Base-by-base conservation (phyloP, 2,888 invertebrate genomes). In the Campoplex nolae region DNA sequence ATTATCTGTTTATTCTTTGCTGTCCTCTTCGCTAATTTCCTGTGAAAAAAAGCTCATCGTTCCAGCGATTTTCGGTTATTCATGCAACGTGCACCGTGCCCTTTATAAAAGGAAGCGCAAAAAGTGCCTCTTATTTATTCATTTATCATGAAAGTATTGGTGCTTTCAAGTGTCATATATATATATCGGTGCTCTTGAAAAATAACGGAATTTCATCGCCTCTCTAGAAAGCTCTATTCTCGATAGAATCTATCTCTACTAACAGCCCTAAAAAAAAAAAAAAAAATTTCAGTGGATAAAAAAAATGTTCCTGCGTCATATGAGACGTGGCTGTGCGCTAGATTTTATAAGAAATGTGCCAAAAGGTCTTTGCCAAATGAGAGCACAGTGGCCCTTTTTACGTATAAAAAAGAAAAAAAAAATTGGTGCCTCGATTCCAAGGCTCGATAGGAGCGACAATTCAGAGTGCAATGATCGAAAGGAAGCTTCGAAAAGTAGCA, bases 391-490 rank as follows among this genome's bases (percentile, higher is more conserved):
- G 38, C 38, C 38, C 54, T 74, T 56, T 42, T 28, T 58, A 4
- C n/a, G 18, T 28, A 32, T 0, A 23, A 23, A 23, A 48, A 48
- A 48, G 8, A 2, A 3, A 65, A 65, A 54, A 68, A 38, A 16
- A 38, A 48, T 16, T 9, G n/a, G 7, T 35, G 38, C 2, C 38
- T 68, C 35, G 67, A 35, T 78, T 28, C 54, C 23, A 23, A 68
- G 45, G 23, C n/a, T 38, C 18, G 45, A 71, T 48, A 76, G 38
- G 51, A 76, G 38, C 70, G 75, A 56, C n/a, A 42, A 38, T 38
- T 56, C 56, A 38, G 56, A 35, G 56, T 74, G 74, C 35, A 74
- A 35, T 32, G 9, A 71, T 32, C 1, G 32, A 18, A 1, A 32
- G 48, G 48, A 9, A 71, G 32, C 51, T 23, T 11, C 3, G 42